Percentiles rank a stretch among this genome's conserved stretches.
Evolutionary conservation across 2,113 vertebrate species (phyloP).

Genomic region (Himantopus leucocephalus): DNA sequence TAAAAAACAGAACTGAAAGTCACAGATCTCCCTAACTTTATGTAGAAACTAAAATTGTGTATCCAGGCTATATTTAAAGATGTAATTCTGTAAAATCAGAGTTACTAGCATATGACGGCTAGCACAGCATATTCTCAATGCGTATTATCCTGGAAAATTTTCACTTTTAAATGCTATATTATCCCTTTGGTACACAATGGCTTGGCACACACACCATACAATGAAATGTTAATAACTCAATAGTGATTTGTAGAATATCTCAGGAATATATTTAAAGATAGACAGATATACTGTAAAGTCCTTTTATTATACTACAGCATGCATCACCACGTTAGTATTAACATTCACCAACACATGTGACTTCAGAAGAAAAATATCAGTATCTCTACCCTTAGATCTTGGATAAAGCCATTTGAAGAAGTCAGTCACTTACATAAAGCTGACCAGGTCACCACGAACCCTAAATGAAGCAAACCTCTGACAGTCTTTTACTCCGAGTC

Average conservation of each 20-base stretch:
- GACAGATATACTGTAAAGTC: background rate
- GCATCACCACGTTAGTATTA: background rate
- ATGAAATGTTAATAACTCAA: background rate
- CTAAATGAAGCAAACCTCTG: background rate
- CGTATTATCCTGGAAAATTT: background rate
- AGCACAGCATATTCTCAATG: background rate
- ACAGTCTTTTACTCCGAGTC: background rate
- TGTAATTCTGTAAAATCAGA: background rate
- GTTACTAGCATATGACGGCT: background rate
- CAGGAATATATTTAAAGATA: background rate
- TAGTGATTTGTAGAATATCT: background rate
- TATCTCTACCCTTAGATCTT: background rate
- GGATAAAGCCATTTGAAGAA: background rate
- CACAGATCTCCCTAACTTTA: background rate
- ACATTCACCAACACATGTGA: background rate
- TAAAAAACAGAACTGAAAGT: background rate
- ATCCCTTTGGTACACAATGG: background rate
- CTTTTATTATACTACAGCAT: background rate
- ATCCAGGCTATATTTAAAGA: background rate
- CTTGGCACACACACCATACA: background rate
- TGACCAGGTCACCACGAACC: background rate
- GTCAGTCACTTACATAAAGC: fast-evolving
- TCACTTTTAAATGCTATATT: background rate
- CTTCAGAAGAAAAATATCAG: background rate
- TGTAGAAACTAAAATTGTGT: background rate